A percentile compares a stretch with the other conserved stretches of the same genome.
These are phyloP conservation scores for Pipra filicauda DNA, from an alignment of 2,113 vertebrate species.

Conservation along the genomic window DNA sequence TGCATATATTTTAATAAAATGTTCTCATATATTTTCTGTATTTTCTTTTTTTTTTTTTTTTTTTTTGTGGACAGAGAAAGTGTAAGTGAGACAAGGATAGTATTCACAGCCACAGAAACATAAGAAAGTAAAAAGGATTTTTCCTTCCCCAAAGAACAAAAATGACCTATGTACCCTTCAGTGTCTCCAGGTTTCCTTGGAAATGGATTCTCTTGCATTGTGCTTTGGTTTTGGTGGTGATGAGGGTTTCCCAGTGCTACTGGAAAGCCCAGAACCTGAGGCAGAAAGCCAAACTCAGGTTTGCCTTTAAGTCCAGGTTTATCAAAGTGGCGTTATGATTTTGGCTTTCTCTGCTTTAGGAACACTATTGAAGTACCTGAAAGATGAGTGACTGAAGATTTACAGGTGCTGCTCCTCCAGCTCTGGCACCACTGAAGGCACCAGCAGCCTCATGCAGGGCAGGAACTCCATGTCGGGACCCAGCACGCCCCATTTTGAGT, in stretches of 20 bases:
- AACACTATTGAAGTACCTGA: background rate
- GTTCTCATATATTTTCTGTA: background rate
- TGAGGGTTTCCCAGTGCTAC: background rate
- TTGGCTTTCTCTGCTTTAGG: background rate
- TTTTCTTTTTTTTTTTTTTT: background rate
- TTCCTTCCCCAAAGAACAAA: background rate
- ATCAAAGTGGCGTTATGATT: background rate
- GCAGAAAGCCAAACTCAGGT: background rate
- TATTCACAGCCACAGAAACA: background rate
- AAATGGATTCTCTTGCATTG: background rate
- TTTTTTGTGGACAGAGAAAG: background rate
- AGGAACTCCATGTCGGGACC: background rate
- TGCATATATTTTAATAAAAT: background rate
- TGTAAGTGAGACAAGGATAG: background rate
- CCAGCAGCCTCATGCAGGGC: background rate
- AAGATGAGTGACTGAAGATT: background rate
- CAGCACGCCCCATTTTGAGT: background rate
- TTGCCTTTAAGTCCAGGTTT: background rate
- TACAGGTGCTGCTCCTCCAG: background rate
- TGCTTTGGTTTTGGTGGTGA: slow-evolving; percentile 18
- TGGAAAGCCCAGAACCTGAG: background rate
- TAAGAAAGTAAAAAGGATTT: background rate
- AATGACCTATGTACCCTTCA: background rate
- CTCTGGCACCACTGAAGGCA: background rate
- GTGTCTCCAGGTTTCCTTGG: background rate